Conservation (phyloP, 2,888 invertebrate species). For the Pyrocoelia pectoralis region DNA sequence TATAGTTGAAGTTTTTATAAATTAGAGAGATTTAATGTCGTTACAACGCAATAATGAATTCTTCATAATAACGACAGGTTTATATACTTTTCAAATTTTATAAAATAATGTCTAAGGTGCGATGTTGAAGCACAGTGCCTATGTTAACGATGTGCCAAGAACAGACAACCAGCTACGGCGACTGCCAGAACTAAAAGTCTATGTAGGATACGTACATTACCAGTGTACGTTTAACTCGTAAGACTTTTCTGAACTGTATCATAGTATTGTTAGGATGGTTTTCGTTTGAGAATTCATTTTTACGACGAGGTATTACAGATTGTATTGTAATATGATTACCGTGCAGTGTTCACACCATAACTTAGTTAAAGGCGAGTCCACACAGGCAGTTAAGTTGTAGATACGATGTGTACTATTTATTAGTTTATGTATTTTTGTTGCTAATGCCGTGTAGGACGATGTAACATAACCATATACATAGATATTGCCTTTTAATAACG, state of each 20-base stretch:
- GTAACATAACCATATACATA: slow-evolving; percentile 61
- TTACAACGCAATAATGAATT: slow-evolving; percentile 33
- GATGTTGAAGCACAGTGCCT: slow-evolving; percentile 53
- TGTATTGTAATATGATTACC: slow-evolving; percentile 45
- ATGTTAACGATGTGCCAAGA: slow-evolving; percentile 56
- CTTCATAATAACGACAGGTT: slow-evolving; percentile 47
- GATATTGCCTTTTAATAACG: slow-evolving; percentile 45
- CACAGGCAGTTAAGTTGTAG: slow-evolving; percentile 31
- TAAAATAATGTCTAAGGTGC: slow-evolving; percentile 19
- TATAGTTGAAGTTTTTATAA: slow-evolving; percentile 13
- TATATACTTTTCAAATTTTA: slow-evolving; percentile 20
- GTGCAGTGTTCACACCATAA: slow-evolving; percentile 41
- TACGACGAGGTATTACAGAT: slow-evolving; percentile 29
- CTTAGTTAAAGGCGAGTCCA: slow-evolving; percentile 41
- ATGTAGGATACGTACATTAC: slow-evolving; percentile 10
- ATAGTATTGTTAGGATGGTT: slow-evolving; percentile 35
- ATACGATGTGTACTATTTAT: slow-evolving; percentile 32
- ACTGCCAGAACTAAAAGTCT: slow-evolving; percentile 52
- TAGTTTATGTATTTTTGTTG: slow-evolving; percentile 33
- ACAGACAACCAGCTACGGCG: slow-evolving; percentile 57
- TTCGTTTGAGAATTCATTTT: slow-evolving; percentile 27
- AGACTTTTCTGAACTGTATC: slow-evolving; percentile 27
- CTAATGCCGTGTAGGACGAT: slow-evolving; percentile 43
- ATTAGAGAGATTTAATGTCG: slow-evolving; percentile 15
- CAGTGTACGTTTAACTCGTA: slow-evolving; percentile 2